A percentile compares a stretch with the other conserved stretches of the same genome.
phyloP scores from a whole-genome alignment of 2,797 vertebrate genomes.

The Dendrocincla fuliginosa region DNA sequence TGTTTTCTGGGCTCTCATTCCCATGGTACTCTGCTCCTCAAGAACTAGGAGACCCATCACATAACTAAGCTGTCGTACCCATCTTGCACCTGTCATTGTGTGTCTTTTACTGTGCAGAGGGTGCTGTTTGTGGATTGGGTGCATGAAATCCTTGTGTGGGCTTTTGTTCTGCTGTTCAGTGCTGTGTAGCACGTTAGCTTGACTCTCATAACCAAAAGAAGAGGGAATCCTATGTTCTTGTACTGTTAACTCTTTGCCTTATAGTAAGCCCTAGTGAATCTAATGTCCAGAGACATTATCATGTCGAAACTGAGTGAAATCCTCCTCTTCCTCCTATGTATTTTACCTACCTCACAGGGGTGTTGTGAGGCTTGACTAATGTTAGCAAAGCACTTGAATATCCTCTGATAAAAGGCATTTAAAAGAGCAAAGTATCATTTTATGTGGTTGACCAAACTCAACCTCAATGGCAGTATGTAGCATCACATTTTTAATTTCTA shows the following conservation, averaged over 20 bases:
- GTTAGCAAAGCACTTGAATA: constrained; percentile 36
- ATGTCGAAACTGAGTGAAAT: not conserved
- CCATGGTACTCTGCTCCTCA: not conserved
- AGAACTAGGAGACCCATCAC: not conserved
- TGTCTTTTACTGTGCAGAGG: not conserved
- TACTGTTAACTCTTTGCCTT: constrained; percentile 26
- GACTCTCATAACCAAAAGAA: not conserved
- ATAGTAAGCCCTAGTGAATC: not conserved
- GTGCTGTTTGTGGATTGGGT: not conserved
- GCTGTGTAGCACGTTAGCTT: not conserved
- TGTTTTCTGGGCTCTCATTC: not conserved
- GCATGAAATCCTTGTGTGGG: not conserved
- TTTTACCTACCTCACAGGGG: constrained; percentile 55
- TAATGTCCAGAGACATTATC: not conserved
- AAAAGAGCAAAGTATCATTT: constrained; percentile 23
- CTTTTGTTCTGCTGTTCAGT: not conserved
- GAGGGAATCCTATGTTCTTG: not conserved
- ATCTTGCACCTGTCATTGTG: not conserved
- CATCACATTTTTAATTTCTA: constrained; percentile 31
- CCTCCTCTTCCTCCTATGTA: constrained; percentile 14
- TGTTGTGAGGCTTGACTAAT: constrained; percentile 59
- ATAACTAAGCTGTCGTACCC: not conserved
- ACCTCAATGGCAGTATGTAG: constrained; percentile 10
- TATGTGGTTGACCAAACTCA: constrained; percentile 24
- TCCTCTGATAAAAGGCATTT: constrained; percentile 30